Percentiles rank a stretch among this genome's conserved stretches.
These are phyloP conservation scores for Brachypteracias leptosomus DNA, from an alignment of 2,113 vertebrate genomes.

Conservation along the genomic window DNA sequence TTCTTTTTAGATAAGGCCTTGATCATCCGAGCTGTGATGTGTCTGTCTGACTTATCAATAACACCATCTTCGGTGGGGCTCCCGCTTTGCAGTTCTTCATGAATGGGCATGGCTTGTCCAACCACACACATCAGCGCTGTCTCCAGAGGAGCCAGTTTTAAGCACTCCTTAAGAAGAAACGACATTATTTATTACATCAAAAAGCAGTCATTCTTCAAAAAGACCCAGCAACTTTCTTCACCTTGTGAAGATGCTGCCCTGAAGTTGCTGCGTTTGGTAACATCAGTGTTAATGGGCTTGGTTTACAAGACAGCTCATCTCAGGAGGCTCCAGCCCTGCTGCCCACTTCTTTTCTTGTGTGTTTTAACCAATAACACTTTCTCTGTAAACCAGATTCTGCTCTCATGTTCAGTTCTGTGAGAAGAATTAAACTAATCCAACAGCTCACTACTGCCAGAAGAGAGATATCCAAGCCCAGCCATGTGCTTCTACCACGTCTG, in stretches of 20 bases:
- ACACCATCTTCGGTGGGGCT: background rate
- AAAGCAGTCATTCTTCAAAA: background rate
- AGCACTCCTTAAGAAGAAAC: conserved; percentile 59
- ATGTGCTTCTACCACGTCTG: background rate
- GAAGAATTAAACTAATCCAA: background rate
- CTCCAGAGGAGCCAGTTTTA: conserved; percentile 70
- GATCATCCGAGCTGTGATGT: conserved; percentile 72
- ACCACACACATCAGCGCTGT: conserved; percentile 68
- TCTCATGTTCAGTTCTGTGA: background rate
- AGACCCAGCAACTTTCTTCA: background rate
- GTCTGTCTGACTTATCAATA: background rate
- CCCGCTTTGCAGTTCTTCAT: conserved; percentile 16
- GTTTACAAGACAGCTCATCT: background rate
- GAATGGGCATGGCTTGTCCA: conserved; percentile 71
- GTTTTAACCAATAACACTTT: background rate
- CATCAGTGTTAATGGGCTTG: background rate
- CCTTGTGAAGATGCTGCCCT: background rate
- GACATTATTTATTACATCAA: background rate
- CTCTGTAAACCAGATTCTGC: background rate
- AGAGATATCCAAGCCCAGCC: background rate
- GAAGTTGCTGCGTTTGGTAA: background rate
- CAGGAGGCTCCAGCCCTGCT: background rate
- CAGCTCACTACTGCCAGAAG: background rate
- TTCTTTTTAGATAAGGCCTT: conserved; percentile 46
- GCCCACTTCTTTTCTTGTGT: background rate